phyloP scores from a whole-genome alignment of 2,797 vertebrate genomes.

The Echeneis naucrates region DNA sequence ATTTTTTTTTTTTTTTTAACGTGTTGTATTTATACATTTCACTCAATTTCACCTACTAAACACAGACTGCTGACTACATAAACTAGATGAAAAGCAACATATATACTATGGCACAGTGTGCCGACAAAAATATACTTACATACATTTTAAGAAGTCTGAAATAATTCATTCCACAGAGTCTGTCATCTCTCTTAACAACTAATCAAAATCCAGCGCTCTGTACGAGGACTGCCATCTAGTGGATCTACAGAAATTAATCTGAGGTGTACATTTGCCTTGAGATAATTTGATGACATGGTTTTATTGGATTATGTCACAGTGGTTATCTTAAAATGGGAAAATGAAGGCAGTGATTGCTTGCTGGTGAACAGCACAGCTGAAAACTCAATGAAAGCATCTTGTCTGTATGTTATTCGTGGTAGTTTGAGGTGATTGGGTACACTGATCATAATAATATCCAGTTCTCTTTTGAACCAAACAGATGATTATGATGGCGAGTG shows the following conservation, averaged over 20 bases:
- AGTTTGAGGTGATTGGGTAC: neutral
- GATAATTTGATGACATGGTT: neutral
- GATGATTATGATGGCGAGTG: neutral
- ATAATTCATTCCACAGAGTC: neutral
- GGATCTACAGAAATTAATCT: conserved; percentile 24
- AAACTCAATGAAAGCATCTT: neutral
- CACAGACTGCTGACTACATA: neutral
- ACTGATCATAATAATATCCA: neutral
- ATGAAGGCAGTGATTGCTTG: neutral
- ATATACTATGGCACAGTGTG: neutral
- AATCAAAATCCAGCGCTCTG: neutral
- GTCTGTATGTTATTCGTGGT: neutral
- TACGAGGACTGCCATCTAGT: conserved; percentile 60
- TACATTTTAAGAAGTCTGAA: neutral
- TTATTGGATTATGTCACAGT: neutral
- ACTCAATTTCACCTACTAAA: neutral
- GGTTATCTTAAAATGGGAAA: conserved; percentile 3
- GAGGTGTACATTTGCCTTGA: neutral
- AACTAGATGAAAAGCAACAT: neutral
- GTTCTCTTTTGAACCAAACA: neutral
- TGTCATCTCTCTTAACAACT: neutral
- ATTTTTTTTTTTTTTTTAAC: neutral
- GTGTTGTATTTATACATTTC: neutral
- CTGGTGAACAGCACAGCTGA: neutral
- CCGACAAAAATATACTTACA: neutral